Evolutionary conservation across 2,797 vertebrate genomes (phyloP).

Genomic region (Chiropotes sagulatus): DNA sequence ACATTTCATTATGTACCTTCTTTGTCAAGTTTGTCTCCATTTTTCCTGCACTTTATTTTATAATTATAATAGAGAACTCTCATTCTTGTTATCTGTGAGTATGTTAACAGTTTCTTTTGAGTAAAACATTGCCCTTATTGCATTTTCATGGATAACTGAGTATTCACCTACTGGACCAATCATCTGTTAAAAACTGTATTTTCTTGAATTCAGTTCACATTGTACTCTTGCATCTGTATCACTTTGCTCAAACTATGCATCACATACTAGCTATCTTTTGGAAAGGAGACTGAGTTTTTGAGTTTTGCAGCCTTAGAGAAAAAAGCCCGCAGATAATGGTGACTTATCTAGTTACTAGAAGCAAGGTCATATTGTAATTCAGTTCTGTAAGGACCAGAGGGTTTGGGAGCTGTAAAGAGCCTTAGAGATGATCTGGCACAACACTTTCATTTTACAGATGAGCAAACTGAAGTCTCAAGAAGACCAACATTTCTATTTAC

Average conservation of each 20-base stretch:
- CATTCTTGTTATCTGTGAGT: not conserved
- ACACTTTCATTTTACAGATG: not conserved
- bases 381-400: not conserved
- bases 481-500: not conserved
- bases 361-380: not conserved
- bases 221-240: not conserved
- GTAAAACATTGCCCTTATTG: not conserved
- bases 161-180: not conserved
- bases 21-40: not conserved
- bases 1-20: not conserved
- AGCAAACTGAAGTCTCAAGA: not conserved
- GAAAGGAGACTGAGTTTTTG: not conserved
- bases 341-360: not conserved
- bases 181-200: not conserved
- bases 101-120: not conserved
- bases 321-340: not conserved
- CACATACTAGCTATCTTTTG: not conserved
- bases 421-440: not conserved
- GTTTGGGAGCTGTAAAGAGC: not conserved
- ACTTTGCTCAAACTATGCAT: not conserved
- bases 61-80: not conserved
- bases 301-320: not conserved
- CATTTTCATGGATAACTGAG: slow-evolving; percentile 46
- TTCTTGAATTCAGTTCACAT: not conserved
- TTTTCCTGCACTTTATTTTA: not conserved